A percentile compares a stretch with the other conserved stretches of the same genome.
Evolutionary conservation across 1,140 invertebrate species (phyloP).

Genomic region (Apis florea): DNA sequence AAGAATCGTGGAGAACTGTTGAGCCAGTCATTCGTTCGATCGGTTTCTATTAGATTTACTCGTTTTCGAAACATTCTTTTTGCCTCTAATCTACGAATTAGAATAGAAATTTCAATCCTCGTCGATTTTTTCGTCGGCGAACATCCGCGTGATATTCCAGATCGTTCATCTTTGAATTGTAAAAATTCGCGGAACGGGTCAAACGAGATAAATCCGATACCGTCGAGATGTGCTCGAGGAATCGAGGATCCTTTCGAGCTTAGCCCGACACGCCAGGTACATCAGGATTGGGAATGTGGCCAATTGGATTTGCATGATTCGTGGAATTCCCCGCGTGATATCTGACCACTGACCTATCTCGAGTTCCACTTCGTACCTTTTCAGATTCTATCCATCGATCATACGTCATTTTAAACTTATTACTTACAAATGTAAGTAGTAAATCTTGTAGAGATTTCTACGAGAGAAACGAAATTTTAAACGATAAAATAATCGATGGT

Average conservation of each 20-base stretch:
- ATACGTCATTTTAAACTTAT: background rate
- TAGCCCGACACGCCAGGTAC: conserved; percentile 22
- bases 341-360: background rate
- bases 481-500: background rate
- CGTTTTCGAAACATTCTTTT: conserved; percentile 28
- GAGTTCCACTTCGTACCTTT: background rate
- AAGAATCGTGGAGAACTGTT: background rate
- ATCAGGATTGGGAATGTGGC: conserved; percentile 23
- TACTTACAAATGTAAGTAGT: background rate
- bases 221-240: background rate
- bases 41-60: conserved; percentile 20
- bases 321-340: background rate
- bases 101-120: conserved; percentile 9
- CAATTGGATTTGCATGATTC: conserved; percentile 17
- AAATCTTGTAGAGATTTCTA: background rate
- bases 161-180: background rate
- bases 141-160: background rate
- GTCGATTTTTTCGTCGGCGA: conserved; percentile 12
- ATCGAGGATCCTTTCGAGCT: conserved; percentile 10
- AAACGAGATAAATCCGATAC: background rate
- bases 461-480: background rate
- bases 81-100: conserved; percentile 54
- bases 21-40: conserved; percentile 21
- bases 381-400: background rate
- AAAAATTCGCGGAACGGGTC: background rate